Evolutionary conservation across 1,140 invertebrate species (phyloP).

Genomic region (Temnothorax longispinosus): DNA sequence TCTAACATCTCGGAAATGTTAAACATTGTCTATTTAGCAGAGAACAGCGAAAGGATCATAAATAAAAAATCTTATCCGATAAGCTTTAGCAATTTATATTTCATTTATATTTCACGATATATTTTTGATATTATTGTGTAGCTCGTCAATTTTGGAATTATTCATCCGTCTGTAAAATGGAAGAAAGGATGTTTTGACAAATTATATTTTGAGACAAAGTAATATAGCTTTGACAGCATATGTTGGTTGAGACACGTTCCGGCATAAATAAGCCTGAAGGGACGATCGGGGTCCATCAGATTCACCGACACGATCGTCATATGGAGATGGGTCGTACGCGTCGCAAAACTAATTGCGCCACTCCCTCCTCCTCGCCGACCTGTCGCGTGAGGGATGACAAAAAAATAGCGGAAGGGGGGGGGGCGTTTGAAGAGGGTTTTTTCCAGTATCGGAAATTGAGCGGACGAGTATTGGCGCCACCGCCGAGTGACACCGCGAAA

Average conservation of each 20-base stretch:
- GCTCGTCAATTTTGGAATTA: not conserved
- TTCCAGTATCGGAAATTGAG: slow-evolving; percentile 56
- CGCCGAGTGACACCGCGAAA: slow-evolving; percentile 32
- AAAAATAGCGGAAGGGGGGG: not conserved
- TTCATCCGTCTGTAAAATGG: not conserved
- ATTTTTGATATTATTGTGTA: not conserved
- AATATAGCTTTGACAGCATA: not conserved
- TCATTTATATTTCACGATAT: not conserved
- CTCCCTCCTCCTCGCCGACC: not conserved
- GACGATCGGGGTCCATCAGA: slow-evolving; percentile 8
- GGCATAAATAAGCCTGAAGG: slow-evolving; percentile 42
- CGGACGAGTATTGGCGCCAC: slow-evolving; percentile 45
- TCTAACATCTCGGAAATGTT: not conserved
- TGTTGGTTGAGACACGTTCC: not conserved
- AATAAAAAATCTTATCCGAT: not conserved
- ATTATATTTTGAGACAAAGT: not conserved
- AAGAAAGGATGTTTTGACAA: not conserved
- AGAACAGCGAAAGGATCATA: not conserved
- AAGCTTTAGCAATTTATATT: not conserved
- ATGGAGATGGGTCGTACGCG: slow-evolving; percentile 20
- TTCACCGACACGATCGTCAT: slow-evolving; percentile 15
- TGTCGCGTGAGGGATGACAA: not conserved
- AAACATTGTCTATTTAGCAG: not conserved
- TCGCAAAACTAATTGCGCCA: slow-evolving; percentile 52
- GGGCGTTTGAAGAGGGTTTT: slow-evolving; percentile 40